These are phyloP conservation scores for Zele albiditarsus DNA, from an alignment of 2,888 invertebrate species.

Conservation along the genomic window DNA sequence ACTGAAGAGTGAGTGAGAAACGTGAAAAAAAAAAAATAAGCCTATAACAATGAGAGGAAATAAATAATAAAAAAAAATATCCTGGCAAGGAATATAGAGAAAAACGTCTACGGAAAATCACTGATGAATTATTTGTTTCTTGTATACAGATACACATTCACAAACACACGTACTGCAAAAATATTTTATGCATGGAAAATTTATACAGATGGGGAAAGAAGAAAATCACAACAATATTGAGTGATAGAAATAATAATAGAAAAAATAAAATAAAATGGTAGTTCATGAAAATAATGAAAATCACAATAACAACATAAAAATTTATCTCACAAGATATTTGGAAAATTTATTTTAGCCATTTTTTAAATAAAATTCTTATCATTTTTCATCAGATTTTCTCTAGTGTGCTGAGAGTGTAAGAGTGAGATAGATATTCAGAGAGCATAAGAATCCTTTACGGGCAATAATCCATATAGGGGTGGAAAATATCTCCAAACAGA, in stretches of 20 bases:
- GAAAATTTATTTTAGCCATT: neutral
- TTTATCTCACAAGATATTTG: neutral
- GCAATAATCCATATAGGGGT: constrained; percentile 4
- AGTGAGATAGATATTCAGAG: neutral
- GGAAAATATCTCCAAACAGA: constrained; percentile 41
- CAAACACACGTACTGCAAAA: neutral
- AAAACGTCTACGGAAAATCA: neutral
- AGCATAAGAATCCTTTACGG: neutral
- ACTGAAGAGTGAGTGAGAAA: neutral
- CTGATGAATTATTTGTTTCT: neutral
- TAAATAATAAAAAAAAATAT: constrained; percentile 43
- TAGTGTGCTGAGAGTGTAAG: neutral
- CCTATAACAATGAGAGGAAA: constrained; percentile 45
- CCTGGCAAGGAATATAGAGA: neutral
- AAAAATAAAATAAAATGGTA: neutral
- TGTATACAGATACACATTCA: neutral
- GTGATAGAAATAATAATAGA: neutral
- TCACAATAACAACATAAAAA: neutral
- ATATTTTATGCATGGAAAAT: neutral
- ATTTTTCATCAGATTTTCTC: constrained; percentile 9
- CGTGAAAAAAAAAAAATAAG: constrained; percentile 47
- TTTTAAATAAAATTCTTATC: constrained; percentile 6
- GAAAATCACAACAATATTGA: neutral
- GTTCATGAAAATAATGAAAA: neutral
- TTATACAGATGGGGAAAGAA: neutral